Evolutionary conservation across 1,140 invertebrate genomes (phyloP).

Genomic region (Scaptomyza graminum): DNA sequence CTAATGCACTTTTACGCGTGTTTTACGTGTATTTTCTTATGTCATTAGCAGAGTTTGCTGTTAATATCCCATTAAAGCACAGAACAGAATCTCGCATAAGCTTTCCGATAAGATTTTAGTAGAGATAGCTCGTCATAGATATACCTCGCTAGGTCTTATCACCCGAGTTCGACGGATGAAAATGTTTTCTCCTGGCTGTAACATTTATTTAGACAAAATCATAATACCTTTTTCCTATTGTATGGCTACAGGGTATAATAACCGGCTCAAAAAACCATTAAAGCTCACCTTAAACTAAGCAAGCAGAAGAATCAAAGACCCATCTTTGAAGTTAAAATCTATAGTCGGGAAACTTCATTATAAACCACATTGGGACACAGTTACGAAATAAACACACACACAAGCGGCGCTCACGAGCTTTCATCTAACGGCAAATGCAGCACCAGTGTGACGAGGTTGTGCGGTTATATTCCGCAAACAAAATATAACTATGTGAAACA

Average conservation of each 20-base stretch:
- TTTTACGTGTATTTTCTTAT: slow-evolving; percentile 10
- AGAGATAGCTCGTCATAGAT: no score
- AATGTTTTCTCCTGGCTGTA: no score
- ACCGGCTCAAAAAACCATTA: slow-evolving; percentile 49
- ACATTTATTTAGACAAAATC: no score
- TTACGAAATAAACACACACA: slow-evolving; percentile 22
- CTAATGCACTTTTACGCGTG: slow-evolving; percentile 40
- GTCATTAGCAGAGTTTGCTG: slow-evolving; percentile 42
- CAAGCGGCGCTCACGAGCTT: slow-evolving; percentile 5
- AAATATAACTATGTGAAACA: slow-evolving; percentile 68
- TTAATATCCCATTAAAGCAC: no score
- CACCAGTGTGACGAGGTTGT: slow-evolving; percentile 33
- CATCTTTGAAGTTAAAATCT: slow-evolving; percentile 71
- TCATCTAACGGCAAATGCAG: slow-evolving; percentile 44
- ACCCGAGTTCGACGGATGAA: no score
- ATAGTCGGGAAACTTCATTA: slow-evolving; percentile 81
- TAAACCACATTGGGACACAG: slow-evolving; percentile 78
- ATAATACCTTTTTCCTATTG: no score
- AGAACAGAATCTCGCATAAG: no score
- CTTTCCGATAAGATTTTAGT: no score
- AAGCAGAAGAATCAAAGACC: slow-evolving; percentile 17
- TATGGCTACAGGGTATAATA: slow-evolving; percentile 1
- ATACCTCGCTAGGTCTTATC: no score
- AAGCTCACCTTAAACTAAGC: slow-evolving; percentile 60
- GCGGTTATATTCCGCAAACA: slow-evolving; percentile 26